phyloP scores from a whole-genome alignment of 2,888 invertebrate genomes.

The Gymnoscelis rufifasciata region DNA sequence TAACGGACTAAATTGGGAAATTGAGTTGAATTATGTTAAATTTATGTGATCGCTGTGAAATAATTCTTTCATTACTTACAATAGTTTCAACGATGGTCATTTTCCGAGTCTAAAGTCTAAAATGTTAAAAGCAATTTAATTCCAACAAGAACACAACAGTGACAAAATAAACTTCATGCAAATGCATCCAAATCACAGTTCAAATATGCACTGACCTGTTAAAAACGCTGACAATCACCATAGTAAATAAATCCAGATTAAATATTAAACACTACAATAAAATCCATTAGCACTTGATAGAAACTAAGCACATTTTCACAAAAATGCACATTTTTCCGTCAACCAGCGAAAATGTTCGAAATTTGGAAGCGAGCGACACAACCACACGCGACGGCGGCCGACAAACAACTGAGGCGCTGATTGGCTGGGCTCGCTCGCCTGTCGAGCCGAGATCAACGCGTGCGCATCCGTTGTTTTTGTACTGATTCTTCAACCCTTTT shows the following conservation, averaged over 20 bases:
- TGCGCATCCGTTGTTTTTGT: conserved; percentile 36
- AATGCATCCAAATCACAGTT: conserved; percentile 26
- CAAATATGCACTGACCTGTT: conserved; percentile 63
- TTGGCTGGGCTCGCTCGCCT: conserved; percentile 34
- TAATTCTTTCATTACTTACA: no score
- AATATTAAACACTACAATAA: conserved; percentile 38
- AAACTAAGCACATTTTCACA: conserved; percentile 63
- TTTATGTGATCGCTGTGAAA: no score
- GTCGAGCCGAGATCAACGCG: conserved; percentile 38
- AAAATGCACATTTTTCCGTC: conserved; percentile 56
- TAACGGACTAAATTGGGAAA: no score
- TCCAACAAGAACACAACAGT: conserved; percentile 4
- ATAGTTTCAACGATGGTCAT: no score
- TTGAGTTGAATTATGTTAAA: no score
- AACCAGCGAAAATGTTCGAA: conserved; percentile 36
- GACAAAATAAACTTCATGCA: no score
- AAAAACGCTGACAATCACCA: conserved; percentile 77
- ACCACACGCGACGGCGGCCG: conserved; percentile 41
- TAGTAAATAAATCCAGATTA: conserved; percentile 66
- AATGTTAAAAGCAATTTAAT: conserved; percentile 8
- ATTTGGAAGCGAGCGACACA: conserved; percentile 46
- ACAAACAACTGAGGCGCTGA: conserved; percentile 54
- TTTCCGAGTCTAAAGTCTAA: no score
- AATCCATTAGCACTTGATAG: conserved; percentile 50
- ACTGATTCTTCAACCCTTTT: conserved; percentile 19